Conservation (phyloP, 1,140 invertebrate species). For the Achroia grisella region DNA sequence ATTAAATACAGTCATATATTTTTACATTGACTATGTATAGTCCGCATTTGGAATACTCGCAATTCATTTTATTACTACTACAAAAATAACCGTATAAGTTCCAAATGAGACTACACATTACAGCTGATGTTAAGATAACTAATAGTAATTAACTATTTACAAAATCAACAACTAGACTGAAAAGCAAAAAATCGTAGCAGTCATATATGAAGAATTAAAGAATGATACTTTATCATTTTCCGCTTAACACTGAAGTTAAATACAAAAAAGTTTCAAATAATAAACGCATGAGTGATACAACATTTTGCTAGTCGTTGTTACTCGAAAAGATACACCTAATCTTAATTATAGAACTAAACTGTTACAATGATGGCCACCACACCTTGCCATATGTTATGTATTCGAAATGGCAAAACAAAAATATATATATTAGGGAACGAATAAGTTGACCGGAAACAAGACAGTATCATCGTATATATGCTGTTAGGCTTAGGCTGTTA, state of each 20-base stretch:
- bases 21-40: constrained; percentile 24
- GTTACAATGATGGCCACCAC: neutral
- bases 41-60: constrained; percentile 24
- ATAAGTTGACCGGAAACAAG: too few relatives aligned
- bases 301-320: constrained; percentile 10
- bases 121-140: neutral
- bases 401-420: too few relatives aligned
- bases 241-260: too few relatives aligned
- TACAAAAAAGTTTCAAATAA: too few relatives aligned
- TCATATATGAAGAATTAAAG: constrained; percentile 8
- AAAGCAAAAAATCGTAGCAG: constrained; percentile 20
- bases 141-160: constrained; percentile 21
- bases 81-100: constrained; percentile 18
- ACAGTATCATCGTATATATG: too few relatives aligned
- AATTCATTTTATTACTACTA: constrained; percentile 12
- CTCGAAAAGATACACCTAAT: constrained; percentile 15
- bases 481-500: too few relatives aligned
- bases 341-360: constrained; percentile 4
- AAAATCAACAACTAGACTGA: constrained; percentile 15
- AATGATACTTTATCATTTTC: too few relatives aligned
- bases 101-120: constrained; percentile 27
- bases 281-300: constrained; percentile 11
- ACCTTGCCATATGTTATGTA: neutral
- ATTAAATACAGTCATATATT: constrained; percentile 25
- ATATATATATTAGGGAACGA: too few relatives aligned